Percentiles rank a stretch among this genome's conserved stretches.
phyloP scores from a whole-genome alignment of 2,888 invertebrate species.

The Nematopogon swammerdamellus region DNA sequence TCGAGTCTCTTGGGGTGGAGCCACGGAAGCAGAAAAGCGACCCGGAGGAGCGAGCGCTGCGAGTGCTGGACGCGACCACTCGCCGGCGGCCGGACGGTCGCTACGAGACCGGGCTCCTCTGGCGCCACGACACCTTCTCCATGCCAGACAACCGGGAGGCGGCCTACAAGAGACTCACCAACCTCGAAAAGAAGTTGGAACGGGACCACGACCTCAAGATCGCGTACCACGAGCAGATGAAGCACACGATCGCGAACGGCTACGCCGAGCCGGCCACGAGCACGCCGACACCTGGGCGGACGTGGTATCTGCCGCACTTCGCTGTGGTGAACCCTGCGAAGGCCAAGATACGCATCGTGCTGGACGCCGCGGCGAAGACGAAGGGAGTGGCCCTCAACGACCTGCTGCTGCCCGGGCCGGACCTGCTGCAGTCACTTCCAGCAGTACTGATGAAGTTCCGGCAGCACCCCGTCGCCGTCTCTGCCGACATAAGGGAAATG shows the following conservation, averaged over 20 bases:
- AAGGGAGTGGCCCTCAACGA: conserved; percentile 7
- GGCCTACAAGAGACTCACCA: conserved; percentile 2
- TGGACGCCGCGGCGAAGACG: conserved; percentile 10
- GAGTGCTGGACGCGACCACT: neutral
- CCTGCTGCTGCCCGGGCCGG: neutral
- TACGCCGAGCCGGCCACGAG: conserved; percentile 11
- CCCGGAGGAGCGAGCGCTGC: conserved; percentile 2
- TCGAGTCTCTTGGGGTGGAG: neutral
- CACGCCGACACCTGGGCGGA: neutral
- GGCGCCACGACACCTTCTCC: conserved; percentile 6
- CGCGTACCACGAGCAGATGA: conserved; percentile 6
- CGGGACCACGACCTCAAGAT: conserved; percentile 1
- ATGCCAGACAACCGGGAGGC: conserved; percentile 6
- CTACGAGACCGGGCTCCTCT: conserved; percentile 9
- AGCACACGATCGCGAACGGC: conserved; percentile 3
- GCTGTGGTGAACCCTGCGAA: conserved; percentile 9
- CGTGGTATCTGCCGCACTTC: conserved; percentile 12
- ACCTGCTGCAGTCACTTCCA: neutral
- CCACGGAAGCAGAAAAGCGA: neutral
- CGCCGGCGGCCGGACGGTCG: conserved; percentile 3
- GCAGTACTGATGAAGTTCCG: neutral
- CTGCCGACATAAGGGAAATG: neutral
- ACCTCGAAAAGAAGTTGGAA: conserved; percentile 8
- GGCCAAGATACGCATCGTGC: conserved; percentile 5
- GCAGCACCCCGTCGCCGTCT: neutral